These are phyloP conservation scores for Metridium senile DNA, from an alignment of 92 coral and sea anemone genomes.

Conservation along the genomic window DNA sequence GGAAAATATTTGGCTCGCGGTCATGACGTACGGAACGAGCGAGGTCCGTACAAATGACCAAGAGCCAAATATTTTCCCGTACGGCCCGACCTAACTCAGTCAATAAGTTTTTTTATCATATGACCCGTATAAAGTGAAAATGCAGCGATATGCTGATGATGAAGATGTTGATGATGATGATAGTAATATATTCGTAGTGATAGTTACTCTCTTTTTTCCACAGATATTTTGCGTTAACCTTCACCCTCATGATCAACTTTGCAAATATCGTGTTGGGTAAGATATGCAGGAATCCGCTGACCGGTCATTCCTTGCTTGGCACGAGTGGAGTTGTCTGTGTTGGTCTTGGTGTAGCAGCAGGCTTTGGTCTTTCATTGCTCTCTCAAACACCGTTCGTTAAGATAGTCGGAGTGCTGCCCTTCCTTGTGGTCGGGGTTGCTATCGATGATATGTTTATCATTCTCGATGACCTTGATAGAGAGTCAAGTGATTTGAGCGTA, in stretches of 20 bases:
- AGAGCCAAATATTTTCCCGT: no score
- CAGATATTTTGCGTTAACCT: constrained; percentile 61
- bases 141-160: no score
- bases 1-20: no score
- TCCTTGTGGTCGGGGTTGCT: constrained; percentile 77
- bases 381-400: constrained; percentile 62
- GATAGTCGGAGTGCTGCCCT: constrained; percentile 77
- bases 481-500: constrained; percentile 47
- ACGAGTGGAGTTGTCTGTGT: constrained; percentile 72
- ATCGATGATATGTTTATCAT: constrained; percentile 87
- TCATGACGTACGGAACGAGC: no score
- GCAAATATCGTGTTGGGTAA: constrained; percentile 69
- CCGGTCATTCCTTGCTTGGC: constrained; percentile 66
- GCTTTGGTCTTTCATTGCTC: constrained; percentile 66
- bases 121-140: no score
- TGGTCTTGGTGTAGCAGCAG: constrained; percentile 69
- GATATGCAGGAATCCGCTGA: constrained; percentile 62
- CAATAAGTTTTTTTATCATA: no score
- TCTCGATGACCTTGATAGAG: constrained; percentile 66
- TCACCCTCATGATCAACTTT: constrained; percentile 66
- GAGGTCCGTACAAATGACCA: no score
- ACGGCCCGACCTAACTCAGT: no score
- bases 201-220: not conserved
- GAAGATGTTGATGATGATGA: no score
- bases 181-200: no score